phyloP scores from a whole-genome alignment of 37 sponge, comb jelly and placozoan genomes.

The Beroe ovata region DNA sequence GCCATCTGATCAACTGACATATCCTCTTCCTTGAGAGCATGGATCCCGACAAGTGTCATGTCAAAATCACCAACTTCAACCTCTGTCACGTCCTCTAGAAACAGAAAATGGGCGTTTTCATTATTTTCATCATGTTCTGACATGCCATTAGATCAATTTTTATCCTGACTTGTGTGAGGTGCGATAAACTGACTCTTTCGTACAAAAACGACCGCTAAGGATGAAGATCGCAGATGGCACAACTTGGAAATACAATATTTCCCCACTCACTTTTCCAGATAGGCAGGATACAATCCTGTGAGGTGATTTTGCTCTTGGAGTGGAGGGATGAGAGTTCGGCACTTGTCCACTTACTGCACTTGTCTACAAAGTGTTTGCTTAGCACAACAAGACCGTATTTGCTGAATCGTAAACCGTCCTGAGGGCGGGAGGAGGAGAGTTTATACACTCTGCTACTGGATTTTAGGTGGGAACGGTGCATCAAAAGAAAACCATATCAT shows the following conservation, averaged over 20 bases:
- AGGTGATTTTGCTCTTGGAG: constrained; percentile 30
- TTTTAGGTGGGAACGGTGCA: too few species aligned
- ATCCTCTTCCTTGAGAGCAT: constrained; percentile 55
- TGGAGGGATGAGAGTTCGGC: constrained; percentile 39
- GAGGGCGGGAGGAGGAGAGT: neutral
- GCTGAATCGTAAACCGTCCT: constrained; percentile 40
- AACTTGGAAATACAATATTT: too few species aligned
- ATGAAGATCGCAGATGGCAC: too few species aligned
- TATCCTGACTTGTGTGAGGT: too few species aligned
- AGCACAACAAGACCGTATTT: constrained; percentile 64
- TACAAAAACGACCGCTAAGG: too few species aligned
- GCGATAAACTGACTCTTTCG: too few species aligned
- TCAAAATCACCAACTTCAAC: constrained; percentile 47
- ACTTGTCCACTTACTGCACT: constrained; percentile 37
- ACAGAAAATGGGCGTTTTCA: too few species aligned
- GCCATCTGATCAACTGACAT: constrained; percentile 62
- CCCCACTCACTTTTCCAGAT: constrained; percentile 61
- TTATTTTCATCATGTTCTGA: too few species aligned
- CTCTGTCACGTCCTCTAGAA: constrained; percentile 15
- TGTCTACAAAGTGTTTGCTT: constrained; percentile 21
- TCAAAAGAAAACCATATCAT: too few species aligned
- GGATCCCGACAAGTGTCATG: constrained; percentile 55
- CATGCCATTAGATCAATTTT: too few species aligned
- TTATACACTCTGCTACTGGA: too few species aligned
- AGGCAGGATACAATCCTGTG: constrained; percentile 42